Evolutionary conservation across 1,140 invertebrate species (phyloP).

Genomic region (Drosophila ananassae): DNA sequence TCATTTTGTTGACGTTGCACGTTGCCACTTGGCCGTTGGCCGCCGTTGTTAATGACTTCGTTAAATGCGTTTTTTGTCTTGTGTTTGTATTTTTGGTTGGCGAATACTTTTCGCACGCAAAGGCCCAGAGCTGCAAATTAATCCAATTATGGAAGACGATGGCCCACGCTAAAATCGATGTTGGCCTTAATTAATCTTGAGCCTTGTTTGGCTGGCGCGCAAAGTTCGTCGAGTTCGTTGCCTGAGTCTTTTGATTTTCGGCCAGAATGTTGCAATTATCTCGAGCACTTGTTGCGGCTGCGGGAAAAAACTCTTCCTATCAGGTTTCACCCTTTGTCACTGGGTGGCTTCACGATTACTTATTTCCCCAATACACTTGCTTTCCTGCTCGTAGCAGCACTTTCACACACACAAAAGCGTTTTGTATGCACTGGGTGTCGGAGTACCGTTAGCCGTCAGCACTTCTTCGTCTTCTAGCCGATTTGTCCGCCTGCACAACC

Average conservation of each 20-base stretch:
- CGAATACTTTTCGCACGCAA: slow-evolving; percentile 51
- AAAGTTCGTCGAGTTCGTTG: slow-evolving; percentile 46
- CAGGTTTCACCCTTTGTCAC: slow-evolving; percentile 46
- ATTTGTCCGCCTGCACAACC: slow-evolving; percentile 62
- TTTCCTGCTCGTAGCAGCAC: slow-evolving; percentile 24
- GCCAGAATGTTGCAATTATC: slow-evolving; percentile 24
- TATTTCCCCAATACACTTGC: slow-evolving; percentile 33
- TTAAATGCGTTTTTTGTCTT: slow-evolving; percentile 54
- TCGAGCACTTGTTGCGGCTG: slow-evolving; percentile 28
- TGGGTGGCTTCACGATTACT: slow-evolving; percentile 10
- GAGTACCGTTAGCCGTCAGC: slow-evolving; percentile 53
- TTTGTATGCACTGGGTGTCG: slow-evolving; percentile 40
- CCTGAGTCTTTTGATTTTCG: slow-evolving; percentile 51
- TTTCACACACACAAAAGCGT: slow-evolving; percentile 40
- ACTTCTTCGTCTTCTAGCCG: slow-evolving; percentile 10
- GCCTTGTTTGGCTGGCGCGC: slow-evolving; percentile 23
- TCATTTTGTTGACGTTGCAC: slow-evolving; percentile 77
- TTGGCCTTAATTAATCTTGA: slow-evolving; percentile 64
- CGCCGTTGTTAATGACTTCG: slow-evolving; percentile 69
- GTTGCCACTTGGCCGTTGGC: slow-evolving; percentile 63
- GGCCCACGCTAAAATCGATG: slow-evolving; percentile 38
- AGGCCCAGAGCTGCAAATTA: slow-evolving; percentile 51
- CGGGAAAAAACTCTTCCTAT: slow-evolving; percentile 25
- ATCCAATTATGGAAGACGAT: slow-evolving; percentile 66
- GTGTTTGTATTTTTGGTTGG: slow-evolving; percentile 29